Percentiles rank a stretch among this genome's conserved stretches.
phyloP scores from a whole-genome alignment of 1,140 invertebrate genomes.

The Megalonaias nervosa region DNA sequence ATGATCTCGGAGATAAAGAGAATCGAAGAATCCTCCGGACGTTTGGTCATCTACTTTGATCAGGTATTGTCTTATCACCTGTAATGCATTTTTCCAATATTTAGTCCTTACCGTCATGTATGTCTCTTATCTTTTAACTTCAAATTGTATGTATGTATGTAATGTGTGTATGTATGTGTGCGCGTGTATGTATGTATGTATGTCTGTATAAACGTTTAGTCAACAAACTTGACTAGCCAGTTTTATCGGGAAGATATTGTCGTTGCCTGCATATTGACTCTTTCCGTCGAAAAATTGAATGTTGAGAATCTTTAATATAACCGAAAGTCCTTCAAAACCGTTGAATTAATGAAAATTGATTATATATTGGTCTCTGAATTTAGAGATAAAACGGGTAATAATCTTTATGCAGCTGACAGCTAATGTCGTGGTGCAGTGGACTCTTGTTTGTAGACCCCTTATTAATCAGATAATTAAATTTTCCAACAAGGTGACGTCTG shows the following conservation, averaged over 20 bases:
- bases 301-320: no score
- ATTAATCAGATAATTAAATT: neutral
- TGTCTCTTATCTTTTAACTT: neutral
- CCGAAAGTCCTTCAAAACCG: no score
- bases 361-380: no score
- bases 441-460: neutral
- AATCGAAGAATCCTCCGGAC: slow-evolving; percentile 2
- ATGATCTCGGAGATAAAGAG: neutral
- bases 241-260: no score
- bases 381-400: neutral
- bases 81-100: neutral
- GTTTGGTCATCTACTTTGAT: slow-evolving; percentile 17
- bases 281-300: no score
- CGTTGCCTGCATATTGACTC: no score
- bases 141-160: neutral
- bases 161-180: no score
- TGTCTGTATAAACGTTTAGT: no score
- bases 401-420: neutral
- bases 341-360: no score
- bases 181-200: no score
- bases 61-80: slow-evolving; percentile 1
- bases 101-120: neutral
- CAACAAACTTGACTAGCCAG: no score
- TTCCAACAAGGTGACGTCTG: slow-evolving; percentile 6
- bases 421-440: neutral